phyloP scores from a whole-genome alignment of 2,888 invertebrate species.

The Chloromyia formosa region DNA sequence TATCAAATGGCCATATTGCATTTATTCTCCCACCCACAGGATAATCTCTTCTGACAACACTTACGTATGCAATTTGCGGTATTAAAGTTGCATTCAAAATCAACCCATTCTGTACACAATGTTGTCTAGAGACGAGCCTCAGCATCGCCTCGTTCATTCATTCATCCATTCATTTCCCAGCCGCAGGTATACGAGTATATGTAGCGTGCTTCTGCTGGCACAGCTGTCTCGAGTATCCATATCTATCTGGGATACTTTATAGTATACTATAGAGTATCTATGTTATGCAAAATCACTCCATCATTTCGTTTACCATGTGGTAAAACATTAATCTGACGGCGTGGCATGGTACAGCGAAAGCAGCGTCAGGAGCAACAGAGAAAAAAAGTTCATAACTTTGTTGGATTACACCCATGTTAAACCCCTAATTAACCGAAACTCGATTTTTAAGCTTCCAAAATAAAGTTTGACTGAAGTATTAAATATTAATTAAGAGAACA shows the following conservation, averaged over 20 bases:
- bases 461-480: constrained; percentile 39
- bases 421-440: constrained; percentile 43
- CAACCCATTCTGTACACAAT: constrained; percentile 6
- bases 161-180: background rate
- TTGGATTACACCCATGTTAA: constrained; percentile 38
- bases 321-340: constrained; percentile 27
- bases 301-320: constrained; percentile 39
- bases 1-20: too few species aligned
- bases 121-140: constrained; percentile 17
- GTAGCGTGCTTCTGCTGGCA: background rate
- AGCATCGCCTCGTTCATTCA: constrained; percentile 6
- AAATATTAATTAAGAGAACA: constrained; percentile 38
- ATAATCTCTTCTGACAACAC: constrained; percentile 1
- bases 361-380: background rate
- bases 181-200: constrained; percentile 5
- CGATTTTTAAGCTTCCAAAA: constrained; percentile 39
- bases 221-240: constrained; percentile 26
- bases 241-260: background rate
- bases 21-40: too few species aligned
- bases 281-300: constrained; percentile 31
- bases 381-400: constrained; percentile 27
- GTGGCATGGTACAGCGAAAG: background rate
- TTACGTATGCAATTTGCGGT: constrained; percentile 5
- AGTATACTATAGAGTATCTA: background rate
- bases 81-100: constrained; percentile 15